Base-by-base conservation (phyloP, 2,888 invertebrate genomes). In the Agrochola litura region DNA sequence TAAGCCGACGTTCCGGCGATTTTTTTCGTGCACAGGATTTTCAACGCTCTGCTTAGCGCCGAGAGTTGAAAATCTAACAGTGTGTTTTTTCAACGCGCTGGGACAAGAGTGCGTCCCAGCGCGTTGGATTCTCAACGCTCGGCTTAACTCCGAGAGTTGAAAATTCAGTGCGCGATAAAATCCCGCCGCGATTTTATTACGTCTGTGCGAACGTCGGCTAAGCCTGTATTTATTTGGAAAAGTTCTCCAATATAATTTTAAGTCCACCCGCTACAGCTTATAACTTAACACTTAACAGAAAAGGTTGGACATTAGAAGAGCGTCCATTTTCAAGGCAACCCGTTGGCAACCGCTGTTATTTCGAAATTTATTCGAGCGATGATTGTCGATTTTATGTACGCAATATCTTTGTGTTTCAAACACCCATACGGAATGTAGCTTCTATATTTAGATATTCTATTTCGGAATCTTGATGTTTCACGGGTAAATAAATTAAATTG, bases 301-400 rank as follows among this genome's bases (percentile, higher is more conserved):
- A 85, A 87, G 86, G 81, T 85, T 71, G 82, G 79, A 81, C 86
- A 88, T 89, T 83, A 85, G 81, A 73, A 71, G 64, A 70, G 60
- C 75, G 76, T 75, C 84, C 84, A 86, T 86, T 87, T 85, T 79
- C 60, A 68, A 72, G 74, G 60, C 73, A 70, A 82, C 77, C 82
- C 83, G 5, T 4, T 66, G 69, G 82, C 73, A 75, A 81, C 77
- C 76, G 77, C 69, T 82, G 81, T 82, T 90, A 85, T 90, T 88
- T 86, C 83, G 84, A 82, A 86, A 90, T 88, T 88, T 89, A 89
- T 90, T 88, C 84, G 68, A 77, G 77, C 83, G 74, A 88, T 90
- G 86, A 90, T 87, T 83, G 76, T 82, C 76, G 78, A 86, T 86
- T 91, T 86, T 69, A 76, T 77, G 58, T 73, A 67, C 63, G 37